Evolutionary conservation across 2,797 vertebrate genomes (phyloP).

Genomic region (Lophotriccus pileatus): DNA sequence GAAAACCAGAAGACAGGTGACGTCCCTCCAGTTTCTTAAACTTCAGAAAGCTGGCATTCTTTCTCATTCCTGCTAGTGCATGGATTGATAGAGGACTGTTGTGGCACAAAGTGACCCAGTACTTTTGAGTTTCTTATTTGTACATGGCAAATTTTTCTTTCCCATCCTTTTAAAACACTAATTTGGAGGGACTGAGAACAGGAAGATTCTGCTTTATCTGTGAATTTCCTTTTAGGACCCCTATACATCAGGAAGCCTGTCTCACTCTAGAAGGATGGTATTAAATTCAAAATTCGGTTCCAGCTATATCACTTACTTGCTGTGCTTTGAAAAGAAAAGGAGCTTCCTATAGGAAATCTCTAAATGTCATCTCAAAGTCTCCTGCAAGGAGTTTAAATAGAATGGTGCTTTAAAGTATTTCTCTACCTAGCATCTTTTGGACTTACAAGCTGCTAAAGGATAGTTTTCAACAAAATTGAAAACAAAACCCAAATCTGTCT

Average conservation of each 20-base stretch:
- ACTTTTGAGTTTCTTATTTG: not conserved
- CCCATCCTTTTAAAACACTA: not conserved
- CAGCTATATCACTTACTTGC: not conserved
- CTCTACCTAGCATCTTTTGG: not conserved
- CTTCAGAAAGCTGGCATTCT: not conserved
- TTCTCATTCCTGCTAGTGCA: not conserved
- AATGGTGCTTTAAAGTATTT: not conserved
- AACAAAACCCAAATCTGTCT: not conserved
- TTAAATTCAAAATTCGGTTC: not conserved
- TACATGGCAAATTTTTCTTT: not conserved
- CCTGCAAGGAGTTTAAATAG: not conserved
- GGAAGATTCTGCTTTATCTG: not conserved
- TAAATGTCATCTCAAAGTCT: not conserved
- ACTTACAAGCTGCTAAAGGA: not conserved
- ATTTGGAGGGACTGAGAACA: not conserved
- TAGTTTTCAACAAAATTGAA: not conserved
- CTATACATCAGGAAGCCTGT: not conserved
- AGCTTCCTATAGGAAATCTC: not conserved
- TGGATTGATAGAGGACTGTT: not conserved
- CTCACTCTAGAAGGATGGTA: not conserved
- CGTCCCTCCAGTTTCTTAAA: not conserved
- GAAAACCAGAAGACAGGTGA: not conserved
- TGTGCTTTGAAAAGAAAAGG: not conserved
- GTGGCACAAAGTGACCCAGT: not conserved
- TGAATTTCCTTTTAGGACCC: not conserved